These are phyloP conservation scores for Cassiopea andromeda DNA, from an alignment of 30 jellyfish, hydroid and myxozoan genomes.

Conservation along the genomic window DNA sequence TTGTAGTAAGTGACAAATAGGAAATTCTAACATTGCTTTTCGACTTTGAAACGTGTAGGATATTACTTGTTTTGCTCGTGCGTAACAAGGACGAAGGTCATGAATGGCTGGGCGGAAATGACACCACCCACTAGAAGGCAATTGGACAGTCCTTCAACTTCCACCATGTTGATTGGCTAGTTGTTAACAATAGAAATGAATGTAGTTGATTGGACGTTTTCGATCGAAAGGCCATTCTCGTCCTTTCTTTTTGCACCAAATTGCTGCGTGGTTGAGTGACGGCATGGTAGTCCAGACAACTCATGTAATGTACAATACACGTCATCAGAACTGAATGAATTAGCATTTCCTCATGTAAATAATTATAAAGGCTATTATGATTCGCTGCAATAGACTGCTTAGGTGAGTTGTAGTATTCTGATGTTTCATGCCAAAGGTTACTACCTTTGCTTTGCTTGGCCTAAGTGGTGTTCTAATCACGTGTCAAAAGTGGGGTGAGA, in stretches of 20 bases:
- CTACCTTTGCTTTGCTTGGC: neutral
- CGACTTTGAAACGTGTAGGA: no score
- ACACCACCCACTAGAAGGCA: conserved; percentile 52
- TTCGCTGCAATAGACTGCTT: conserved; percentile 10
- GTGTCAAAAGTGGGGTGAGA: neutral
- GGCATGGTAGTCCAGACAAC: conserved; percentile 68
- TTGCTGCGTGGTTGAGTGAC: conserved; percentile 48
- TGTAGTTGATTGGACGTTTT: conserved; percentile 21
- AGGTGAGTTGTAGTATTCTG: conserved; percentile 30
- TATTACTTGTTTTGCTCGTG: no score
- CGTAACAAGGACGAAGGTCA: no score
- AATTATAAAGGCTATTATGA: conserved; percentile 28
- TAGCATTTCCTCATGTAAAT: conserved; percentile 7
- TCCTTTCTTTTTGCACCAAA: neutral
- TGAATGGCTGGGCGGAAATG: conserved; percentile 53
- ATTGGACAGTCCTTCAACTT: conserved; percentile 45
- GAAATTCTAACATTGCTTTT: no score
- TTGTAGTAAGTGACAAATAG: no score
- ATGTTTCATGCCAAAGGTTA: neutral
- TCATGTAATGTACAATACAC: conserved; percentile 21
- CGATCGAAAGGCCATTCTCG: conserved; percentile 22
- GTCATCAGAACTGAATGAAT: conserved; percentile 56
- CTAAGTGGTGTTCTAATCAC: neutral
- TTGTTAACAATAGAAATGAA: neutral
- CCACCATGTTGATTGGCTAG: neutral